Conservation (phyloP, 2,113 vertebrate species). For the Hippoglossus stenolepis region DNA sequence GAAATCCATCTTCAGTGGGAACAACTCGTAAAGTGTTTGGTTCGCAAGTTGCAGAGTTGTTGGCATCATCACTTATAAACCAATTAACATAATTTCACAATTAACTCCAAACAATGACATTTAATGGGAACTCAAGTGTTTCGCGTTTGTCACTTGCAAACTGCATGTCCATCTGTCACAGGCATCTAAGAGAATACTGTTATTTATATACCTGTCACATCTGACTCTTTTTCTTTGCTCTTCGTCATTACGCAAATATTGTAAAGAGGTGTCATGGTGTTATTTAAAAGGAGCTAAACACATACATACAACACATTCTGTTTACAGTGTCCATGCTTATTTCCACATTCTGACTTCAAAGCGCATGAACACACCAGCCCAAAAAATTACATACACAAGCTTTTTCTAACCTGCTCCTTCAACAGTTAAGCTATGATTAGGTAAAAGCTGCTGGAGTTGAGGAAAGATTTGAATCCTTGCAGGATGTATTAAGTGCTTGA, state of each 20-base stretch:
- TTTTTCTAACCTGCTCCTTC: too few relatives aligned
- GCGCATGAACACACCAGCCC: background rate
- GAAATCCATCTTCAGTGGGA: background rate
- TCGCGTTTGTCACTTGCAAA: background rate
- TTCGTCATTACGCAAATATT: background rate
- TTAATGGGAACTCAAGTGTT: background rate
- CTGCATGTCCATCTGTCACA: too few relatives aligned
- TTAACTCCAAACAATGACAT: too few relatives aligned
- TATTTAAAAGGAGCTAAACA: background rate
- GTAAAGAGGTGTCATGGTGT: too few relatives aligned
- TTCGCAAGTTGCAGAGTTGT: background rate
- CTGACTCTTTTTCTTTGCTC: background rate
- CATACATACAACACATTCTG: background rate
- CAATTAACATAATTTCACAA: background rate
- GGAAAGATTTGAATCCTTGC: too few relatives aligned
- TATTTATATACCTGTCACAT: background rate
- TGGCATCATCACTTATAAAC: background rate
- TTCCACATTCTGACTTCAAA: background rate
- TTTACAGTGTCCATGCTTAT: background rate
- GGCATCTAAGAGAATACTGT: too few relatives aligned
- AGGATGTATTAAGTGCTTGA: background rate
- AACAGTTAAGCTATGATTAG: too few relatives aligned
- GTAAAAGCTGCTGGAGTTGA: too few relatives aligned
- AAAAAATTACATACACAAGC: too few relatives aligned
- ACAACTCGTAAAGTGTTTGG: background rate